phyloP scores from a whole-genome alignment of 1,140 invertebrate species.

The Sinella curviseta region DNA sequence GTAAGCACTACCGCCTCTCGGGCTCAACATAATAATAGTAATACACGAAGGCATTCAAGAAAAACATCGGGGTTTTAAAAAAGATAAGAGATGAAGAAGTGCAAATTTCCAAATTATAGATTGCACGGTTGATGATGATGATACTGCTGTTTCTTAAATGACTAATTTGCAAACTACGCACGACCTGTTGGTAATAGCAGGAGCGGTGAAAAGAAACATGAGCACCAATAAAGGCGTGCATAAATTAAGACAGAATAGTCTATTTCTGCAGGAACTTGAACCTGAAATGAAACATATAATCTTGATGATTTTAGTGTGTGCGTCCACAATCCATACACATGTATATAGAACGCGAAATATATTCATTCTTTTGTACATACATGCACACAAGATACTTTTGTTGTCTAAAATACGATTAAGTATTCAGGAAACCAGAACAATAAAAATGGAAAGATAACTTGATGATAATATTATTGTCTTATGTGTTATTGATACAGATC shows the following conservation, averaged over 20 bases:
- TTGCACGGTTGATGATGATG: constrained; percentile 10
- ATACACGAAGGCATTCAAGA: no score
- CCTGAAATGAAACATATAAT: constrained; percentile 8
- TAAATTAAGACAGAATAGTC: not conserved
- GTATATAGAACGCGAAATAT: no score
- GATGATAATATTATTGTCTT: not conserved
- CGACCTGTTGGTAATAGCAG: constrained; percentile 4
- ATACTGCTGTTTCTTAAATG: constrained; percentile 4
- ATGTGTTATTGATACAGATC: constrained; percentile 4
- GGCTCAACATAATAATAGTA: no score
- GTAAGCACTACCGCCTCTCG: no score
- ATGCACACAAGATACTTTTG: no score
- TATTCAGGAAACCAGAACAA: constrained; percentile 7
- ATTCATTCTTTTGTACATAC: no score
- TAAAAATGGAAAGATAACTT: not conserved
- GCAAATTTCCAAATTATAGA: constrained; percentile 11
- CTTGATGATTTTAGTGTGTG: no score
- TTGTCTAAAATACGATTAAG: no score
- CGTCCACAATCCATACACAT: no score
- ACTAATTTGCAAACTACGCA: constrained; percentile 23
- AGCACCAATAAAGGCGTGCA: constrained; percentile 14
- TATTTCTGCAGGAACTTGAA: not conserved
- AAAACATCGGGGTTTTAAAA: no score
- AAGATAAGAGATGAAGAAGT: not conserved
- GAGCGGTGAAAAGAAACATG: constrained; percentile 8